phyloP scores from a whole-genome alignment of 2,113 vertebrate species.

The Apeltes quadracus region DNA sequence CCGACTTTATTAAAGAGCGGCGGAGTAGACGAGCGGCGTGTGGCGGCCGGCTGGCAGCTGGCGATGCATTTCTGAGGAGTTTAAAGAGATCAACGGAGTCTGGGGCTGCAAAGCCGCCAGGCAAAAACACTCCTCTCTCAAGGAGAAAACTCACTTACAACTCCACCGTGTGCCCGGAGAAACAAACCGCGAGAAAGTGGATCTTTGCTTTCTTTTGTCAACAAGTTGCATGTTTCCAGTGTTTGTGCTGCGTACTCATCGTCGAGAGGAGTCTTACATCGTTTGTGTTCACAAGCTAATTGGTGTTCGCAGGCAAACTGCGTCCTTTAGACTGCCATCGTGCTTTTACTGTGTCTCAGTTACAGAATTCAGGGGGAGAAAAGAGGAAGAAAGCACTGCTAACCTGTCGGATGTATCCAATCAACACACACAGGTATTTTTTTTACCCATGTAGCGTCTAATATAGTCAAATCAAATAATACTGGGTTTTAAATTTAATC shows the following conservation, averaged over 20 bases:
- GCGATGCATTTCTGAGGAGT: constrained; percentile 65
- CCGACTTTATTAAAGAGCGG: constrained; percentile 67
- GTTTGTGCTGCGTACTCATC: constrained; percentile 1
- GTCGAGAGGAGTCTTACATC: constrained; percentile 15
- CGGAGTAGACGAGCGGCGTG: constrained; percentile 62
- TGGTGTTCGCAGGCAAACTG: constrained; percentile 34
- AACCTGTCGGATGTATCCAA: background rate
- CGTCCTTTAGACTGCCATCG: constrained; percentile 8
- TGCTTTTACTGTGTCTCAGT: constrained; percentile 37
- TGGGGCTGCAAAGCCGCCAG: constrained; percentile 26
- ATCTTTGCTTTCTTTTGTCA: constrained; percentile 40
- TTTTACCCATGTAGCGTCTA: no score
- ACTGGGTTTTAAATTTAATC: constrained; percentile 11
- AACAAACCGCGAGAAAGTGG: constrained; percentile 13
- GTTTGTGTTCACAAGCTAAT: constrained; percentile 54
- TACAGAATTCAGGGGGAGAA: constrained; percentile 30
- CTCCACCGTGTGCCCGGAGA: constrained; percentile 33
- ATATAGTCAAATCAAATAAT: background rate
- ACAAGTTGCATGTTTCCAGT: background rate
- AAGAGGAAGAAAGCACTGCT: constrained; percentile 2
- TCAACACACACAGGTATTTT: no score
- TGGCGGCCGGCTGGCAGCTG: constrained; percentile 50
- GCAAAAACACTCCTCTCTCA: constrained; percentile 1
- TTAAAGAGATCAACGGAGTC: constrained; percentile 66
- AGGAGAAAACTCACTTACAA: constrained; percentile 32